These are phyloP conservation scores for Xanthia togata DNA, from an alignment of 2,888 invertebrate genomes.

Conservation along the genomic window DNA sequence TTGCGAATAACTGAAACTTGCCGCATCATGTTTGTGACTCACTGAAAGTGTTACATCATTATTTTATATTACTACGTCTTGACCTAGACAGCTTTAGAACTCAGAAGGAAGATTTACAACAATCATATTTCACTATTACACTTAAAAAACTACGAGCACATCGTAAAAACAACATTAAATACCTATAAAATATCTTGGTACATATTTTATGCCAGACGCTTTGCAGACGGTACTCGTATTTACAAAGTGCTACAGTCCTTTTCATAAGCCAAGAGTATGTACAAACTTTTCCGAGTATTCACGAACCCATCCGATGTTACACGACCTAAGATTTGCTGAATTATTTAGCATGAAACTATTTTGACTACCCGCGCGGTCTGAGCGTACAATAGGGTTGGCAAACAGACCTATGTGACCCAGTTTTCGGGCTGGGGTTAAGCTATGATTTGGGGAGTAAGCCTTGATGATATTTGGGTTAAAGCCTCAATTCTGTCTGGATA, in stretches of 20 bases:
- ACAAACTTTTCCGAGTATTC: slow-evolving; percentile 1
- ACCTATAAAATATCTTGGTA: slow-evolving; percentile 3
- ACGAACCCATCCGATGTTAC: slow-evolving; percentile 24
- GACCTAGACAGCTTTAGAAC: slow-evolving; percentile 9
- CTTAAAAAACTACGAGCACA: slow-evolving; percentile 33
- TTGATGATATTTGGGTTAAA: slow-evolving; percentile 49
- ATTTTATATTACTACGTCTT: slow-evolving; percentile 3
- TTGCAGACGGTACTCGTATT: slow-evolving; percentile 21
- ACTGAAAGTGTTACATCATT: slow-evolving; percentile 8
- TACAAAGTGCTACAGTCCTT: not conserved
- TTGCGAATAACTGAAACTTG: not conserved
- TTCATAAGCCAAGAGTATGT: not conserved
- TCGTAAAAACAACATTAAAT: slow-evolving; percentile 16
- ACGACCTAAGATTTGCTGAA: slow-evolving; percentile 34
- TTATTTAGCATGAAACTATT: slow-evolving; percentile 44
- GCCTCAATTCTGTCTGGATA: slow-evolving; percentile 40
- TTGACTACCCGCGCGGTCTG: slow-evolving; percentile 1
- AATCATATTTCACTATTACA: slow-evolving; percentile 10
- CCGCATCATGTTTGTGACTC: not conserved
- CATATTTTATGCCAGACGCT: slow-evolving; percentile 14
- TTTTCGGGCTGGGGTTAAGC: slow-evolving; percentile 35
- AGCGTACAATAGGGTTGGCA: slow-evolving; percentile 41
- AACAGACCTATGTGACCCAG: slow-evolving; percentile 41
- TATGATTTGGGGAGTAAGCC: slow-evolving; percentile 43
- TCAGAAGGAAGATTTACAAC: slow-evolving; percentile 1